phyloP scores from a whole-genome alignment of 2,797 vertebrate genomes.

The Apogon talboti region DNA sequence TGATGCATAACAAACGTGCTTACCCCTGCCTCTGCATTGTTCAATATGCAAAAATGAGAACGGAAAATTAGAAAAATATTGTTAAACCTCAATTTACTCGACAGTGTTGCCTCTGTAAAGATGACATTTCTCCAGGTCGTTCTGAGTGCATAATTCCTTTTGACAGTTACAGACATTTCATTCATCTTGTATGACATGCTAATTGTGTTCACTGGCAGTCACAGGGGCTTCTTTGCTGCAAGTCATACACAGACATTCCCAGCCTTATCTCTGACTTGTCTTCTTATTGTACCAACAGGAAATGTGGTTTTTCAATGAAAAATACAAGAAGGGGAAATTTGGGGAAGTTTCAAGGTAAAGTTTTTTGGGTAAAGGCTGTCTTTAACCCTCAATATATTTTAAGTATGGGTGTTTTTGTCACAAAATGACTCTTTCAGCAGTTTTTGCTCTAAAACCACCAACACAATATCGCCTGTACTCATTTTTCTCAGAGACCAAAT shows the following conservation, averaged over 20 bases:
- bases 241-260: conserved; percentile 21
- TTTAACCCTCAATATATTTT: background rate
- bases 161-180: conserved; percentile 53
- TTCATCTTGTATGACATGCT: conserved; percentile 57
- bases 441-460: background rate
- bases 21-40: conserved; percentile 55
- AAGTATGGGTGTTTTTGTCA: background rate
- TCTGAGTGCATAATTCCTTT: conserved; percentile 47
- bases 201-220: conserved; percentile 64
- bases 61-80: conserved; percentile 11
- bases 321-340: background rate
- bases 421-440: background rate
- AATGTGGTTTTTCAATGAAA: conserved; percentile 20
- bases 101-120: conserved; percentile 35
- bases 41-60: conserved; percentile 28
- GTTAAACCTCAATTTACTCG: conserved; percentile 38
- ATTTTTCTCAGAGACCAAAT: background rate
- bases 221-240: conserved; percentile 33
- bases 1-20: conserved; percentile 69
- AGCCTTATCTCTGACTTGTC: conserved; percentile 3
- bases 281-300: conserved; percentile 19
- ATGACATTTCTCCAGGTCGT: conserved; percentile 35
- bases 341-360: too few relatives aligned
- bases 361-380: too few relatives aligned
- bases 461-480: background rate